These are phyloP conservation scores for Coenobita brevimanus DNA, from an alignment of 1,140 invertebrate genomes.

Conservation along the genomic window DNA sequence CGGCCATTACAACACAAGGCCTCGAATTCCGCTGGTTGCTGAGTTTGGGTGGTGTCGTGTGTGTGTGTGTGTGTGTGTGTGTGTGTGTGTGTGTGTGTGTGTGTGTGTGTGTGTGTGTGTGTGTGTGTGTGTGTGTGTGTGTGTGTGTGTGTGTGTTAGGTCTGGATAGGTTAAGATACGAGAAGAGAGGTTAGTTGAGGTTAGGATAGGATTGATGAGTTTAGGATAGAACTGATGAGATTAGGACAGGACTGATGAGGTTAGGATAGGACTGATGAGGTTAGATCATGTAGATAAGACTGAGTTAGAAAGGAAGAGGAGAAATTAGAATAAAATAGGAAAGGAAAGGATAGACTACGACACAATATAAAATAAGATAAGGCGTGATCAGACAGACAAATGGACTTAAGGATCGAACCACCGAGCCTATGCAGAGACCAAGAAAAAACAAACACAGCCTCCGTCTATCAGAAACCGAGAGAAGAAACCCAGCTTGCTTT, in stretches of 20 bases:
- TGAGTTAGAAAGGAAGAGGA: no score
- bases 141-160: not conserved
- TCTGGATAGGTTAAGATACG: not conserved
- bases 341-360: not conserved
- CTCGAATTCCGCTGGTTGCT: not conserved
- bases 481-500: no score
- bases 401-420: not conserved
- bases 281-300: not conserved
- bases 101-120: constrained; percentile 9
- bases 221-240: no score
- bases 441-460: no score
- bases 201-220: not conserved
- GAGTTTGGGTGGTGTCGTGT: no score
- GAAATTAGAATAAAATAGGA: no score
- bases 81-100: constrained; percentile 34
- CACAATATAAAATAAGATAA: not conserved
- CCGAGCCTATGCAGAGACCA: not conserved
- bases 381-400: not conserved
- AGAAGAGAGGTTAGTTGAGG: not conserved
- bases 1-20: no score
- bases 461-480: no score
- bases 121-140: not conserved
- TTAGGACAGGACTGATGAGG: not conserved
- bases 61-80: not conserved
- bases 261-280: not conserved